Base-by-base conservation (phyloP, 2,113 vertebrate genomes). In the Acinonyx jubatus region DNA sequence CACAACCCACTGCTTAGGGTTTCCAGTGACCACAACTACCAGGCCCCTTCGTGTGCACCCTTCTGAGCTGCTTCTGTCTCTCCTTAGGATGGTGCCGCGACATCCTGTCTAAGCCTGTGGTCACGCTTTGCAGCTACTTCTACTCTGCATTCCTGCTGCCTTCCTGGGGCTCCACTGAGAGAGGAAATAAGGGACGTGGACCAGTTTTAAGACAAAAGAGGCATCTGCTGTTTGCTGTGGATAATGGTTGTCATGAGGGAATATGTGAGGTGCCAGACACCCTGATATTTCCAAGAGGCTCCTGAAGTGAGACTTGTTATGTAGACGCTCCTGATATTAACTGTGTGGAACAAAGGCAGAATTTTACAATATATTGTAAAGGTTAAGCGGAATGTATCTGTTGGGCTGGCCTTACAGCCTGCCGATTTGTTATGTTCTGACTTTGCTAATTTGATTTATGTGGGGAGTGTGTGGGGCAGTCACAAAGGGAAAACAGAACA, bases 21-120 rank as follows among this genome's bases (percentile, higher is more conserved):
- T 68, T 79, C 31, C 63, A 29, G n/a, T 19, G 33, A 41, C 3
- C 10, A 7, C 11, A 45, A 31, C n/a, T 16, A n/a, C 21, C 33
- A 79, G 41, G 27, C 33, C 7, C 21, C 33, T n/a, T 52, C 4
- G 21, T 13, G 21, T 50, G 9, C 66, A 48, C 21, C 27, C 52
- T 55, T 36, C 41, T 16, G 41, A 80, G 8, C 19, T 83, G 5
- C 21, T 73, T 80, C 74, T 52, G 80, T 45, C 33, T 5, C 14
- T 80, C 7, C 27, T 48, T 25, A 13, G 25, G 23, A 33, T 0
- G 1, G 61, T 9, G 29, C 2, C 21, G 11, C 0, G 7, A 4
- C 11, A 19, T 66, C 29, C 33, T 13, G 1, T 7, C 19, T 1
- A 45, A 50, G 48, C 14, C 7, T 19, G 13, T n/a, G 13, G 29